These are phyloP conservation scores for Pedetes capensis DNA, from an alignment of 2,113 vertebrate species.

Conservation along the genomic window DNA sequence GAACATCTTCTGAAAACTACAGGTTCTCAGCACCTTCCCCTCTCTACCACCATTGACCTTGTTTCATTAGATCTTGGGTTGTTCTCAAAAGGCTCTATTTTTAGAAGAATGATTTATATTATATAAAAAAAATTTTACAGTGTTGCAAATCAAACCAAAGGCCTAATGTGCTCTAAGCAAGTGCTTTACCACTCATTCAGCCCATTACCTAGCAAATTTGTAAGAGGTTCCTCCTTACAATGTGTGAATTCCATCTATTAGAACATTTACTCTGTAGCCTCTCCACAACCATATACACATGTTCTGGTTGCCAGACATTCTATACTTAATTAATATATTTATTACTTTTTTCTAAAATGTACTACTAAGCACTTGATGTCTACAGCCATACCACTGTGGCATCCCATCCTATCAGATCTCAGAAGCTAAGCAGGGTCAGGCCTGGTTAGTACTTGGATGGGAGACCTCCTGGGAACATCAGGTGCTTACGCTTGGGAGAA, in stretches of 20 bases:
- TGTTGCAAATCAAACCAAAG: neutral
- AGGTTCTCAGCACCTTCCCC: neutral
- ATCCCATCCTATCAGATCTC: too few relatives aligned
- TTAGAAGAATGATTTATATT: neutral
- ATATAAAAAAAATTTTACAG: neutral
- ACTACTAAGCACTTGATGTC: neutral
- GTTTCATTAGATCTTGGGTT: neutral
- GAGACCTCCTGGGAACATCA: too few relatives aligned
- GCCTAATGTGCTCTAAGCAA: neutral
- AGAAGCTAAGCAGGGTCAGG: too few relatives aligned
- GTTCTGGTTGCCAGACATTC: neutral
- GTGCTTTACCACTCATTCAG: too few relatives aligned
- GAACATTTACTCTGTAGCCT: neutral
- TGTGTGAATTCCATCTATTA: neutral
- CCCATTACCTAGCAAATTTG: neutral
- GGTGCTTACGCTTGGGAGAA: too few relatives aligned
- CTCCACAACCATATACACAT: neutral
- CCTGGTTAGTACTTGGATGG: too few relatives aligned
- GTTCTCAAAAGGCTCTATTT: neutral
- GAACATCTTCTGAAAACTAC: neutral
- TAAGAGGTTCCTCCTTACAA: neutral
- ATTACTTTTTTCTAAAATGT: neutral
- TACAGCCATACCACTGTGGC: too few relatives aligned
- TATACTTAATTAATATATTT: neutral
- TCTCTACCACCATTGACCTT: neutral